Evolutionary conservation across 2,888 invertebrate species (phyloP).

Genomic region (Ecliptopera silaceata): DNA sequence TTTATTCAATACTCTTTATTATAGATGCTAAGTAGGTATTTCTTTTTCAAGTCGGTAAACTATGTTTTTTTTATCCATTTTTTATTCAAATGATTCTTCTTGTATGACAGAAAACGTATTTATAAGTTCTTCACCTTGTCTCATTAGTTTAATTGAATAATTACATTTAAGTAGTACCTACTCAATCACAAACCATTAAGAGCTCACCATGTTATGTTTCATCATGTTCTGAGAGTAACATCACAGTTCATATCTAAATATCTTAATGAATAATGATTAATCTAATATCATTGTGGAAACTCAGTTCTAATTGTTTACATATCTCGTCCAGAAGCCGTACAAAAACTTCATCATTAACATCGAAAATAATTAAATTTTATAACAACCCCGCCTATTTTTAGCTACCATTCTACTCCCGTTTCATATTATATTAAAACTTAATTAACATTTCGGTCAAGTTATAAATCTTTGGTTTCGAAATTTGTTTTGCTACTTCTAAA

Average conservation of each 20-base stretch:
- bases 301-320: slow-evolving; percentile 68
- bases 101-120: too few relatives aligned
- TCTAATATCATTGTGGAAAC: slow-evolving; percentile 37
- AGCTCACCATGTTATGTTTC: neutral
- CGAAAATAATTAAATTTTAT: slow-evolving; percentile 81
- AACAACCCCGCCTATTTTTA: slow-evolving; percentile 82
- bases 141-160: too few relatives aligned
- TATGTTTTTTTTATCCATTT: too few relatives aligned
- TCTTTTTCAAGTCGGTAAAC: too few relatives aligned
- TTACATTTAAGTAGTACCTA: too few relatives aligned
- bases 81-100: too few relatives aligned
- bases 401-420: slow-evolving; percentile 82
- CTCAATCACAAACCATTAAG: too few relatives aligned
- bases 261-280: slow-evolving; percentile 30
- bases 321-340: slow-evolving; percentile 63
- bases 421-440: slow-evolving; percentile 82
- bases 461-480: slow-evolving; percentile 70
- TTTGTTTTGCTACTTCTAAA: slow-evolving; percentile 82
- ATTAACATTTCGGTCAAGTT: slow-evolving; percentile 78
- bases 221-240: neutral
- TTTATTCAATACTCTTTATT: too few relatives aligned
- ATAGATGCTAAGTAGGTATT: too few relatives aligned
- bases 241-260: slow-evolving; percentile 1
- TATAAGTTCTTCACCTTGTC: too few relatives aligned
- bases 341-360: slow-evolving; percentile 70